Base-by-base conservation (phyloP, 2,888 invertebrate genomes). In the Coelogynopora nodosa region DNA sequence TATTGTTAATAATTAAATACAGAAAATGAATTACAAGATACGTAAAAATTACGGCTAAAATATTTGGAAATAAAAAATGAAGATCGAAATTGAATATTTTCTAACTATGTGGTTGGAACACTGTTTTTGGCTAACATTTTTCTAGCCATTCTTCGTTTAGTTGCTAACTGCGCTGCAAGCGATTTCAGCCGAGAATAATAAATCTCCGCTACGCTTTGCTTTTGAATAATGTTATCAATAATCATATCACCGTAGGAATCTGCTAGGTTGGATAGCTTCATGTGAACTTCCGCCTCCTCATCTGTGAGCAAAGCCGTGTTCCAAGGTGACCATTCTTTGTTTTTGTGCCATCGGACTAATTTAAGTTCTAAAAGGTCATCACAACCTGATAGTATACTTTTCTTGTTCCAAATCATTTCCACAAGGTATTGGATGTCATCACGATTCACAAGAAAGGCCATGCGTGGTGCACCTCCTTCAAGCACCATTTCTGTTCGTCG, bases 251-350 rank as follows among this genome's bases (percentile, higher is more conserved):
- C 67, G 26, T 84, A 84, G 1, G 84, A n/a, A 2, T 26, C 10
- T 13, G n/a, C 5, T 1, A 49, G 49, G 2, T 67, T 23, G 31
- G 31, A n/a, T 5, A 84, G 0, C 49, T 84, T 67, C 2, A n/a
- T 23, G 23, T 84, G 84, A 1, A 67, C 84, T 30, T 84, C 49
- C 2, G 84, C 2, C 26, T 84, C 84, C 1, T 27, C 49, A 18
- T 31, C 10, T 2, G 84, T 84, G 49, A 84, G 23, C 1, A 84
- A 23, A 31, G 27, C 49, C 1, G 31, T 84, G 26, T 84, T 84
- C 84, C 84, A 84, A 1, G 84, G 84, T 5, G 84, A 84, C 84
- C 84, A 84, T 27, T 84, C 84, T n/a, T 23, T 18, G 1, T 10
- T 10, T 5, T 67, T 31, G 1, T n/a, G 23, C 84, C 84, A 84